Evolutionary conservation across 2,113 vertebrate species (phyloP), one percentile per base, ranked within the genome.

Genomic region (Calonectris borealis): DNA sequence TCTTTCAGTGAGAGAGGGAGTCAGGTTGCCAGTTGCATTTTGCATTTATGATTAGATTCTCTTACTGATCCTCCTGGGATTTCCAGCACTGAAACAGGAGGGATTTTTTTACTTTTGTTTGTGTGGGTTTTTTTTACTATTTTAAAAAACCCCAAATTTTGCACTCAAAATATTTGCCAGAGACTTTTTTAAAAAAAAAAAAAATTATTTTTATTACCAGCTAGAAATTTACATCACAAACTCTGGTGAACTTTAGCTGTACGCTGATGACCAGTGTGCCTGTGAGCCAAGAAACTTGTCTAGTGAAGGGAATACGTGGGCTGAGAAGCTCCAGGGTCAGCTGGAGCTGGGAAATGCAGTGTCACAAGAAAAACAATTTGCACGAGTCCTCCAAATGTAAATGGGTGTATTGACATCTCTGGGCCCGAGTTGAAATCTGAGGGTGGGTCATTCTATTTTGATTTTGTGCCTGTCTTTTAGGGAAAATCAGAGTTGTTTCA

Each of bases 331-430:
- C 57, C 62, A n/a, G 84, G 87, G 73, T 76, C 89, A 93, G 66
- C 58, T 42, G 92, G 70, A 96, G 75, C 84, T 0, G 22, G 90
- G 82, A 96, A 96, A 88, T 62, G 87, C 87, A 92, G 62, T 21
- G 75, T 93, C 90, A 91, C 82, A 91, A 94, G 83, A 54, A 88
- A 86, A 95, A 78, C 51, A 96, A 68, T 71, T 96, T 94, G 55
- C 83, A 66, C 1, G 25, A 87, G 40, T n/a, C 66, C 34, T 62
- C 25, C 49, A 46, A 92, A 88, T 72, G 76, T 76, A 88, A 96
- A 94, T 57, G 84, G 51, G 17, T 0, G 1, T 57, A 57, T 68
- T 93, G 82, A 93, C 44, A 68, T 91, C 81, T 26, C 73, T 49
- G 34, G 70, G 49, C 36, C 11, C 0, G 0, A 90, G 55, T 32